Conservation (phyloP, 2,888 invertebrate genomes). For the Dicycla oo region DNA sequence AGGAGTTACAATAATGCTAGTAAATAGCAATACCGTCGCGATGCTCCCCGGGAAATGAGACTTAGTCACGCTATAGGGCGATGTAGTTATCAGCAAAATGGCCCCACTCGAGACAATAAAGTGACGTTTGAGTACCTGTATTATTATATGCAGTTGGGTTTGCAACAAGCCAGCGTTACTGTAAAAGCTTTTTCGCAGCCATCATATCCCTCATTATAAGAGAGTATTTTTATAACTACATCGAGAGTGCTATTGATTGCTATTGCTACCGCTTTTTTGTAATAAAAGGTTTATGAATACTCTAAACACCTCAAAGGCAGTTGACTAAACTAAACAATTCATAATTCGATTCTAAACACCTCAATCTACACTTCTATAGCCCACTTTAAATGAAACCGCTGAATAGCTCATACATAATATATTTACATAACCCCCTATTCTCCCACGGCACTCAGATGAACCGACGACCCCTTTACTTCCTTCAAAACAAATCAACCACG, state of each 20-base stretch:
- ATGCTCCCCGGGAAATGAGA: not conserved
- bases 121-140: not conserved
- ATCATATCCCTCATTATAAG: not conserved
- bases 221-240: not conserved
- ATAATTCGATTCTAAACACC: not conserved
- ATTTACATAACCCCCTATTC: conserved; percentile 16
- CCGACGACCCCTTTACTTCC: conserved; percentile 37
- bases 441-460: conserved; percentile 36
- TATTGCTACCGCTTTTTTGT: too few relatives aligned
- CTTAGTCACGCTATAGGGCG: not conserved
- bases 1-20: not conserved
- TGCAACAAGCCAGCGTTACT: not conserved
- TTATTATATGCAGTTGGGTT: not conserved
- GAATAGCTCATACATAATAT: conserved; percentile 5
- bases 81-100: not conserved
- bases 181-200: not conserved
- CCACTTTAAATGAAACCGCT: conserved; percentile 2
- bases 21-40: not conserved
- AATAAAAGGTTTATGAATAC: not conserved
- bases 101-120: not conserved
- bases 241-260: not conserved
- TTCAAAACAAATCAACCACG: conserved; percentile 18
- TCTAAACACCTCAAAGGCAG: not conserved
- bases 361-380: not conserved
- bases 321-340: not conserved